Base-by-base conservation (phyloP, 2,797 vertebrate species). In the Adrianichthys oophorus region DNA sequence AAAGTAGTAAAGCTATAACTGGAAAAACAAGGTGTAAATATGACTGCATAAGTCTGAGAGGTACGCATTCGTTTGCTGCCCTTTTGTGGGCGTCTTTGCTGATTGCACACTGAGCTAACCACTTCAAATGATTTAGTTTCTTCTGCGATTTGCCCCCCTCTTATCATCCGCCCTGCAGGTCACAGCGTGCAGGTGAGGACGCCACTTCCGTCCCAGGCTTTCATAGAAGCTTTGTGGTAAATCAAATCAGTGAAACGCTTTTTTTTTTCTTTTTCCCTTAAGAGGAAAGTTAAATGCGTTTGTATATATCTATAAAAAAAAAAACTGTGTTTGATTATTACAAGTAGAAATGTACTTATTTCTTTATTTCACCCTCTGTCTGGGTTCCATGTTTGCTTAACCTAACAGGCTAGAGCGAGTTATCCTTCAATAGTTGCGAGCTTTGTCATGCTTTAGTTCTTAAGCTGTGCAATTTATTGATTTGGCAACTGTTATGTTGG, bases 311-410 rank as follows among this genome's bases (percentile, higher is more conserved):
- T 29, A 37, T 12, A 37, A 1, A 32, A 8, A 10, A 8, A 32
- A 32, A 90, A 91, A 91, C 64, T 90, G 90, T 91, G 88, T 92
- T 91, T 90, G 79, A 84, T 83, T 62, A 68, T 78, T 68, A 75
- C 72, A 55, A 84, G 76, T 87, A 85, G 76, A 89, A 86, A 88
- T 82, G 65, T 82, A 79, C 62, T 62, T 77, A 83, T 84, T 87
- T 91, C 83, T 86, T 66, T 76, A 75, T 80, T 70, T 70, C 49
- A 46, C 70, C 87, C 70, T 83, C 74, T 85, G 70, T 83, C 59
- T 26, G 86, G 87, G 84, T 90, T 79, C 52, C 49, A 74, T 52
- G 58, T 76, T 84, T 79, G 74, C 59, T 76, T 62, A 12, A 65
- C 72, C 69, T 23, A 50, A 62, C 47, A 2, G 74, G 32, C 32